Base-by-base conservation (phyloP, 2,113 vertebrate genomes). In the Micronisus gabar region DNA sequence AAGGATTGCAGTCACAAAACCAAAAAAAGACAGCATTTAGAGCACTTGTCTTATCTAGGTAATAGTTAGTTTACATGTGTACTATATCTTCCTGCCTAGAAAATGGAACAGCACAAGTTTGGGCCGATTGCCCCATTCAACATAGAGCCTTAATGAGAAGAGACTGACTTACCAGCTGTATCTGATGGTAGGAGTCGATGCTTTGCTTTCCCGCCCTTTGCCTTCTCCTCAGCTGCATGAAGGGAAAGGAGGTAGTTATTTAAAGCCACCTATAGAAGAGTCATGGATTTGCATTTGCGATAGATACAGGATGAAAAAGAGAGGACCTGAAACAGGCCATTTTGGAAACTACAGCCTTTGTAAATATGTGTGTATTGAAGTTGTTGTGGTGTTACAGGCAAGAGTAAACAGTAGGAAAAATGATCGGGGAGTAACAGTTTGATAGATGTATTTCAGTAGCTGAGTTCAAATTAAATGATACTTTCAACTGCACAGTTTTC, bases 261-360 rank as follows among this genome's bases (percentile, higher is more conserved):
- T 71, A 71, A 84, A 86, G 30, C 5, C 18, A 21, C 10, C 11
- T 61, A 0, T 52, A 32, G 55, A 68, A 88, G 30, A 66, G 26
- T 47, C 3, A 8, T 23, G 16, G 17, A 30, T 75, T 73, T 88
- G 21, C 36, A 10, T 70, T 63, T 84, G 23, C 0, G 0, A 36
- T 56, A 53, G 45, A 6, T 20, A 38, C 10, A 23, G 29, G 8
- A 5, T 36, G 15, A n/a, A 29, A 59, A 40, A 70, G 23, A 61
- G 25, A 41, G 25, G 22, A 59, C n/a, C 5, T 38, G 40, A 63
- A 76, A 23, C 0, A 15, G 16, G 5, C 1, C 6, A 0, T 68
- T 86, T 62, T 48, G 38, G 40, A 70, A 89, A 38, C 38, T 66
- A 34, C 29, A 78, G 29, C 14, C 25, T 71, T 41, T 79, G 26